Evolutionary conservation across 2,888 invertebrate genomes (phyloP), one percentile per base, ranked within the genome.

Genomic region (Clanis bilineata): DNA sequence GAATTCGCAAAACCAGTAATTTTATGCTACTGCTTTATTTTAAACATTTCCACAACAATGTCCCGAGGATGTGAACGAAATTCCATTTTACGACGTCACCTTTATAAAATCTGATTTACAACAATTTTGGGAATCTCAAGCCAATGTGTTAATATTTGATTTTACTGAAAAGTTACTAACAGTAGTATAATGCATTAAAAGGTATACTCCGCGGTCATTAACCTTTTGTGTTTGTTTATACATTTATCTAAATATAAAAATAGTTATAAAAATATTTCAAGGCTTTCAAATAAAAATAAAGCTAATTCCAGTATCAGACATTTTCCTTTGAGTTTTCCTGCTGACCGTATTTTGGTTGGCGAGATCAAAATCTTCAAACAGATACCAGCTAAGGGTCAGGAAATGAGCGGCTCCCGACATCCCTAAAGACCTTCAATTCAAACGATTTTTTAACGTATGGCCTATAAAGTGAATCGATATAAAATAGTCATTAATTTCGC

Each of bases 401-500:
- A 62, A 62, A 59, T 62, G 67, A 51, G 51, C 47, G 15, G 62
- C 54, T 58, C 59, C 65, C 66, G 64, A 66, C 72, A 36, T n/a
- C 21, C 32, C 23, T 56, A 43, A 58, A 45, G 51, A 43, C 28
- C 36, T 59, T 54, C 58, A 55, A 56, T 45, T 76, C 72, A 74
- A 75, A 78, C 70, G 71, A 76, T 74, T 73, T 51, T 80, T 72
- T 76, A 84, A 85, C 81, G 79, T 84, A 83, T 85, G 84, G 79
- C 82, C 79, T 79, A 76, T 78, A 77, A 75, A 77, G 78, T 67
- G 69, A 72, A 67, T 73, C 70, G 72, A 72, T 77, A 72, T 73
- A 78, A 81, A 86, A 82, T 85, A 86, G 80, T 88, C 90, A 87
- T 91, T 90, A 90, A 90, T 90, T 90, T 85, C 81, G 76, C 77